Evolutionary conservation across 1,140 invertebrate genomes (phyloP).

Genomic region (Drosophila malerkotliana): DNA sequence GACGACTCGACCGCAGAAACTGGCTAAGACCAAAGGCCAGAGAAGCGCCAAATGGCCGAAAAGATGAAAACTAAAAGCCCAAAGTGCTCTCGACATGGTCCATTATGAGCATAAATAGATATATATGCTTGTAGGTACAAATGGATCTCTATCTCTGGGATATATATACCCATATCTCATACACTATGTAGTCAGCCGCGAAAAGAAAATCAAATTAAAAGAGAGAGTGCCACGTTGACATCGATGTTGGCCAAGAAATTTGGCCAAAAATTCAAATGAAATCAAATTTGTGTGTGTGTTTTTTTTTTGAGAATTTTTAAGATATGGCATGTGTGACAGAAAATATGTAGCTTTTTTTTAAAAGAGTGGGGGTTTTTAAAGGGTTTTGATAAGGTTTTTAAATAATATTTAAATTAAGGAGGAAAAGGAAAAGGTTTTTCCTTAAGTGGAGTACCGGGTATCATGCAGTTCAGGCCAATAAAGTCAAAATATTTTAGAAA

Average conservation of each 20-base stretch:
- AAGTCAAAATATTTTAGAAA: too few species aligned
- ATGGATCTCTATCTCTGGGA: neutral
- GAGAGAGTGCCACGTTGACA: slow-evolving; percentile 20
- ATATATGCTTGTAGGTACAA: neutral
- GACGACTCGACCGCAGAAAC: slow-evolving; percentile 6
- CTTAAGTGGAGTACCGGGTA: too few species aligned
- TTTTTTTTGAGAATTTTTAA: neutral
- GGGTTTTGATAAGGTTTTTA: too few species aligned
- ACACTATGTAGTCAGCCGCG: slow-evolving; percentile 4
- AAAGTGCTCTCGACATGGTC: slow-evolving; percentile 8
- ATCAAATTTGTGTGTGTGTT: slow-evolving; percentile 14
- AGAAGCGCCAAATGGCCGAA: too few species aligned
- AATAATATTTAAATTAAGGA: too few species aligned
- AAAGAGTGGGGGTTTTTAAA: neutral
- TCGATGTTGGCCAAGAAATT: slow-evolving; percentile 28
- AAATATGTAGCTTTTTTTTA: neutral
- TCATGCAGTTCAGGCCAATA: too few species aligned
- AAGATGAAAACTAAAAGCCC: neutral
- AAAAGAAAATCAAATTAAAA: neutral
- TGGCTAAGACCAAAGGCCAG: neutral
- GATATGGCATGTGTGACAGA: neutral
- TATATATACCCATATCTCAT: neutral
- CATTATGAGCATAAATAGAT: slow-evolving; percentile 34
- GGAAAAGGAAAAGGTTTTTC: too few species aligned
- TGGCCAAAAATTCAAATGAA: slow-evolving; percentile 18